Evolutionary conservation across 2,113 vertebrate species (phyloP), one percentile per base, ranked within the genome.

Genomic region (Synchiropus splendidus): DNA sequence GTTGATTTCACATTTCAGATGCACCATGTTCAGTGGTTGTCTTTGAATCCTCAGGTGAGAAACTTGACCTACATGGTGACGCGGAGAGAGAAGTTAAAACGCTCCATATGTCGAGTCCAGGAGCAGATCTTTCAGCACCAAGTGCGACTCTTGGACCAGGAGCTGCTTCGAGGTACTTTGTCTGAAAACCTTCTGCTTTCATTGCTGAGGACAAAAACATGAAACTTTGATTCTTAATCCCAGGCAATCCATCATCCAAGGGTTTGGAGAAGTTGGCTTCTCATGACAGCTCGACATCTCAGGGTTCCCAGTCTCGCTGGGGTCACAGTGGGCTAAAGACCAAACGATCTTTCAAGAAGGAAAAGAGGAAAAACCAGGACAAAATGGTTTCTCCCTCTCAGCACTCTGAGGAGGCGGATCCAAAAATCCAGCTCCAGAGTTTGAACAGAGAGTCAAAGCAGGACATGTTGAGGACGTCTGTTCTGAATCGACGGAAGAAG

Each of bases 41-140:
- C 21, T 27, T 27, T 27, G 11, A 6, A 40, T 21, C 45, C 15
- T 75, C 72, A 98, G 95, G 95, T 97, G 34, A 89, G 95, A 12
- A 98, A 97, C 73, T 85, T 98, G 73, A 98, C 92, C 43, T 97
- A 98, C 82, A 98, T 98, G 94, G 95, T 98, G 84, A 97, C 90
- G 0, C 87, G 94, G 54, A 82, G 95, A 71, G 95, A 98, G 80
- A 97, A 97, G 80, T 94, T 97, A 67, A 98, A 98, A 76, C 86
- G 92, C 16, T 92, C 92, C 9, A 68, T 92, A 67, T 97, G 92
- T 78, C 88, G 73, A 58, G 85, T 98, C 61, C 92, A 97, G 80
- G 95, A 98, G 70, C 92, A 97, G 85, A 93, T 97, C 78, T 91
- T 97, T 81, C 90, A 87, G 72, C 84, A 88, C 50, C 92, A 92